Evolutionary conservation across 1,140 invertebrate genomes (phyloP).

Genomic region (Melanaphis sacchari): DNA sequence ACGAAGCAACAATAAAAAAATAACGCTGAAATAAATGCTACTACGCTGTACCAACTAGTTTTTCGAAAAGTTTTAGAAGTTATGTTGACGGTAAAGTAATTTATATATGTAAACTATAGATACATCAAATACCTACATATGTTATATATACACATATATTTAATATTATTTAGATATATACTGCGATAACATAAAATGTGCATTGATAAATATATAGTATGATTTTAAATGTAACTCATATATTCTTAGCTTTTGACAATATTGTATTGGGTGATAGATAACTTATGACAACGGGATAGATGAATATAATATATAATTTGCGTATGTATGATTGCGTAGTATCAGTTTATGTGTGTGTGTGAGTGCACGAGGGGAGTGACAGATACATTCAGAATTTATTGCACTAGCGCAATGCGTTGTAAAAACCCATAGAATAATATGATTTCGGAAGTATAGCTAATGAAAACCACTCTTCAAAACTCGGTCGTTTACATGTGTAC

Average conservation of each 20-base stretch:
- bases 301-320: neutral
- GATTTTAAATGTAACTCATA: neutral
- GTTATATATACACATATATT: too few species aligned
- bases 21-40: neutral
- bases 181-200: neutral
- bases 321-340: too few species aligned
- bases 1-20: neutral
- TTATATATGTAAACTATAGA: neutral
- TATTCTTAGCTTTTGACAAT: neutral
- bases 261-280: neutral
- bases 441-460: conserved; percentile 38
- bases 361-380: neutral
- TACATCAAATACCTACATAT: too few species aligned
- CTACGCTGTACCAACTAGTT: neutral
- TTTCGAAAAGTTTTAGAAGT: neutral
- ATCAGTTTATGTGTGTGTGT: neutral
- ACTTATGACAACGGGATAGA: neutral
- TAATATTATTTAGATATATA: neutral
- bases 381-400: neutral
- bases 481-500: neutral
- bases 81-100: neutral
- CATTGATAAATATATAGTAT: neutral
- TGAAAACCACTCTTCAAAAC: conserved; percentile 22
- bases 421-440: conserved; percentile 34
- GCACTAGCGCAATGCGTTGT: conserved; percentile 2